Conservation (phyloP, 2,888 invertebrate genomes). For the Gisinianus flammeolus region DNA sequence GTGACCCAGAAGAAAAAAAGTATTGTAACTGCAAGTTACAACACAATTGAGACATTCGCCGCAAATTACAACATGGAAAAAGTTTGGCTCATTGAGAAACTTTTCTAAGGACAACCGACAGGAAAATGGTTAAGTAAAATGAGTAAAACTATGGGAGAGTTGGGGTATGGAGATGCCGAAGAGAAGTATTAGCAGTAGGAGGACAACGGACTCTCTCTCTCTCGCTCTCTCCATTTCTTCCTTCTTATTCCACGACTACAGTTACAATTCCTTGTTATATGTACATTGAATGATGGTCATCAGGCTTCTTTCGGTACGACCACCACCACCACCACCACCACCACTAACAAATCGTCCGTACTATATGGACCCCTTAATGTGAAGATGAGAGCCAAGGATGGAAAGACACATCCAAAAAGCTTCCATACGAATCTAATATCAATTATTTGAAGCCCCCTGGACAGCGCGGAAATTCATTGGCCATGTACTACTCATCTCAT, state of each 20-base stretch:
- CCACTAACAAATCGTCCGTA: conserved; percentile 37
- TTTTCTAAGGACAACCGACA: conserved; percentile 37
- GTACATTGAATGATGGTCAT: not conserved
- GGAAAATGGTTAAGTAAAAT: conserved; percentile 40
- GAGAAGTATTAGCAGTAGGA: not conserved
- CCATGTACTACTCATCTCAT: conserved; percentile 47
- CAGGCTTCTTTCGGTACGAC: conserved; percentile 14
- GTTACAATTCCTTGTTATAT: not conserved
- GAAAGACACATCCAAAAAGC: conserved; percentile 45
- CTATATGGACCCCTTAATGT: conserved; percentile 54
- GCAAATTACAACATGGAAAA: conserved; percentile 56
- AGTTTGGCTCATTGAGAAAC: conserved; percentile 50
- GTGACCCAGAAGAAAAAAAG: conserved; percentile 37
- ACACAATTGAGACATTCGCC: conserved; percentile 56
- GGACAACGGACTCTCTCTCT: not conserved
- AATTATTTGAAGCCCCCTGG: conserved; percentile 58
- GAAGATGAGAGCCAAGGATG: conserved; percentile 49
- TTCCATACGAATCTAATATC: conserved; percentile 56
- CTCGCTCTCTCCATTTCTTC: conserved; percentile 1
- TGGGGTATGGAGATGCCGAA: not conserved
- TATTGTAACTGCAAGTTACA: conserved; percentile 31
- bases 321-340: not conserved
- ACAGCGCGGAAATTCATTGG: conserved; percentile 57
- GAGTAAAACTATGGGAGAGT: conserved; percentile 3
- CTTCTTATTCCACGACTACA: not conserved